phyloP scores from a whole-genome alignment of 1,140 invertebrate genomes.

The Pararge aegeria region DNA sequence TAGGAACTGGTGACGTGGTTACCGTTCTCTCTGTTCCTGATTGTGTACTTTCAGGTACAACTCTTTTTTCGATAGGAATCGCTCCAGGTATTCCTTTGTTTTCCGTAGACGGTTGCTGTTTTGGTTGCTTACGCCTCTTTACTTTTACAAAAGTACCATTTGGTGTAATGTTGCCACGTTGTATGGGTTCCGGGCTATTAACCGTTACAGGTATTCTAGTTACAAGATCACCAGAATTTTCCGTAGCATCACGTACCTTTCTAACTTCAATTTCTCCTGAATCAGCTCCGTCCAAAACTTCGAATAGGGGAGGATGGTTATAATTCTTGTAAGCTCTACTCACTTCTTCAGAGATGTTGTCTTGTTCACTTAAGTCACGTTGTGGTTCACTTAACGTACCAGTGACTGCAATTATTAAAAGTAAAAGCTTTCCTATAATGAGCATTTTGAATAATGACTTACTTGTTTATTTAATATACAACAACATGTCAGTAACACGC shows the following conservation, averaged over 20 bases:
- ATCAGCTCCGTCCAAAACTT: constrained; percentile 22
- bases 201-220: constrained; percentile 1
- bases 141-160: constrained; percentile 16
- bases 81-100: not conserved
- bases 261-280: not conserved
- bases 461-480: constrained; percentile 34
- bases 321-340: constrained; percentile 29
- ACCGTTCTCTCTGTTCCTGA: constrained; percentile 1
- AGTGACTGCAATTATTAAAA: constrained; percentile 6
- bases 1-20: constrained; percentile 7
- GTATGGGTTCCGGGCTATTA: constrained; percentile 20
- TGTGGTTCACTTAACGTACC: constrained; percentile 11
- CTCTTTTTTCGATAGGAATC: not conserved
- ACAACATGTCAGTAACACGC: constrained; percentile 50
- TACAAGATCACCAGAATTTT: not conserved
- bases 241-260: constrained; percentile 13
- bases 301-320: constrained; percentile 44
- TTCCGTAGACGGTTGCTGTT: constrained; percentile 9
- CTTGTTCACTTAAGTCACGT: not conserved
- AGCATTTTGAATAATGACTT: constrained; percentile 36
- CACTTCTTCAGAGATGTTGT: not conserved
- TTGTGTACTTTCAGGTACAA: constrained; percentile 1
- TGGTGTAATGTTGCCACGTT: not conserved
- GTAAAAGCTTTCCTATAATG: constrained; percentile 17
- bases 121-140: constrained; percentile 22